These are phyloP conservation scores for Pseudopleuronectes americanus DNA, from an alignment of 2,797 vertebrate species.

Conservation along the genomic window DNA sequence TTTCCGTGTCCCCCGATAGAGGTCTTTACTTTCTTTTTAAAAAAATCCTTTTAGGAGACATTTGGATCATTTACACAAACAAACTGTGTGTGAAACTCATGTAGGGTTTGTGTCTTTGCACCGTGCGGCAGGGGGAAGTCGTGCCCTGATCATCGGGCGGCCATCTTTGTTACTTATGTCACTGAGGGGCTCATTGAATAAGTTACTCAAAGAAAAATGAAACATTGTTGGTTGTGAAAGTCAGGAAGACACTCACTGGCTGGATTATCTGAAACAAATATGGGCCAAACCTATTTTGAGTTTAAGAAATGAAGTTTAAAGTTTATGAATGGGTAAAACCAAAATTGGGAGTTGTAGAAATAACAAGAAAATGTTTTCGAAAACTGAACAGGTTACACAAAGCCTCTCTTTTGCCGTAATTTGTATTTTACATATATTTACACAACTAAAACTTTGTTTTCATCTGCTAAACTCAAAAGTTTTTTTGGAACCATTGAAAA, in stretches of 20 bases:
- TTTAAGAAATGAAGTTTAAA: no score
- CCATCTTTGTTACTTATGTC: not conserved
- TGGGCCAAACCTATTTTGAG: no score
- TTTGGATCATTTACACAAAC: not conserved
- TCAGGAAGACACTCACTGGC: no score
- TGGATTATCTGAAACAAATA: no score
- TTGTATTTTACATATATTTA: not conserved
- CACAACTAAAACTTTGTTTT: not conserved
- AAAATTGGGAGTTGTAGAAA: no score
- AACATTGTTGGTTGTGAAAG: no score
- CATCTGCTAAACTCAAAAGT: not conserved
- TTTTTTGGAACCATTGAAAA: not conserved
- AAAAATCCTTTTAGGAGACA: not conserved
- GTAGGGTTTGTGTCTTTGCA: not conserved
- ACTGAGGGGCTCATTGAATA: not conserved
- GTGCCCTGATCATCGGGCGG: not conserved
- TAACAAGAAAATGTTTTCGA: no score
- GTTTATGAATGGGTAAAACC: not conserved
- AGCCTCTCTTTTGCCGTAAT: no score
- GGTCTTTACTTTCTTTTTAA: not conserved
- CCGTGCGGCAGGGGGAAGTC: not conserved
- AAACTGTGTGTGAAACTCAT: constrained; percentile 1
- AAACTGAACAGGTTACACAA: no score
- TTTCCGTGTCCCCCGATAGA: constrained; percentile 2
- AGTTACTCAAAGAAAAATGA: not conserved